Conservation (phyloP, 2,888 invertebrate genomes). For the Phlogophora meticulosa region DNA sequence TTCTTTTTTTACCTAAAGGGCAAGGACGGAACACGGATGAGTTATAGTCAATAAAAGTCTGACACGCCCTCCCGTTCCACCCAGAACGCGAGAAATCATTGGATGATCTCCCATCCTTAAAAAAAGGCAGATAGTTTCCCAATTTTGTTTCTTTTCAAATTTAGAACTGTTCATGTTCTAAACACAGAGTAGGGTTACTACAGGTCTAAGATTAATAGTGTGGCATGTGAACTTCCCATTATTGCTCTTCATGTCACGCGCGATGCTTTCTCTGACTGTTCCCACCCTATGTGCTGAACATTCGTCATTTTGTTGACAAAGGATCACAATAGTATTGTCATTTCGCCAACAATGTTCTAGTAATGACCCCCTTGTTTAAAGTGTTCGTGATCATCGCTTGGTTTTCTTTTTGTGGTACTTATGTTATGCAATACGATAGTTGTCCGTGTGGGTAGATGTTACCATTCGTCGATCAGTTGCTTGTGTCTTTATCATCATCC, state of each 20-base stretch:
- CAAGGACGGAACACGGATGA: too few relatives aligned
- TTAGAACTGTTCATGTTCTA: neutral
- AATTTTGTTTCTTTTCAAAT: too few relatives aligned
- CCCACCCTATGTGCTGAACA: constrained; percentile 64
- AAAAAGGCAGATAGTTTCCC: too few relatives aligned
- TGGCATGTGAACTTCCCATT: constrained; percentile 53
- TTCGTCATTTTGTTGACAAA: constrained; percentile 64
- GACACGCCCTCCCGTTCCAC: too few relatives aligned
- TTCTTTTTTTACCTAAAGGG: too few relatives aligned
- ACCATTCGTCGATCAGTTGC: neutral
- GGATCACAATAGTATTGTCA: constrained; percentile 61
- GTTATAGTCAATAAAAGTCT: too few relatives aligned
- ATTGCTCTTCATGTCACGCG: constrained; percentile 61
- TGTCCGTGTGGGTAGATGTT: constrained; percentile 1
- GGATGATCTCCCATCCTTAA: too few relatives aligned
- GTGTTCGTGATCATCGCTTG: constrained; percentile 47
- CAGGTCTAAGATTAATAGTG: constrained; percentile 37
- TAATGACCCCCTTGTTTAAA: constrained; percentile 59
- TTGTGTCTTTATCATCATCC: neutral
- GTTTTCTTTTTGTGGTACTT: constrained; percentile 53
- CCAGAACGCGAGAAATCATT: too few relatives aligned
- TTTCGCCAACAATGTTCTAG: constrained; percentile 59
- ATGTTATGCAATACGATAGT: constrained; percentile 38
- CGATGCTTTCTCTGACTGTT: constrained; percentile 68
- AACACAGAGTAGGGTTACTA: constrained; percentile 22